Evolutionary conservation across 2,113 vertebrate genomes (phyloP).

Genomic region (Pungitius pungitius): DNA sequence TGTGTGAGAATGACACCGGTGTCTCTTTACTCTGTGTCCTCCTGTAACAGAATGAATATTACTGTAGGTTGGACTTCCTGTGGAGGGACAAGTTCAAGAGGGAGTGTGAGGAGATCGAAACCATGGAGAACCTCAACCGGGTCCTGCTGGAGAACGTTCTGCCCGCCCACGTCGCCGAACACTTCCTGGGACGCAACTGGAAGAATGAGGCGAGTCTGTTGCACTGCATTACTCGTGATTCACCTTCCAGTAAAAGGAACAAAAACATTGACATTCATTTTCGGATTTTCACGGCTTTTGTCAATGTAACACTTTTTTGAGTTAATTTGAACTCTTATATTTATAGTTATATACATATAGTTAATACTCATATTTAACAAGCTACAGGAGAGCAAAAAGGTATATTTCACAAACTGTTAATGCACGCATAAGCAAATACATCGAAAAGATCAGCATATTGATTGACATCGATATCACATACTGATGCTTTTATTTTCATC

Average conservation of each 20-base stretch:
- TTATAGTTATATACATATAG: too few species aligned
- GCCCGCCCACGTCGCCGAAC: slow-evolving; percentile 95
- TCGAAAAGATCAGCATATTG: background rate
- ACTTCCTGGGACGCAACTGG: slow-evolving; percentile 96
- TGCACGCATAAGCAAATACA: background rate
- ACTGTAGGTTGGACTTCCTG: slow-evolving; percentile 99
- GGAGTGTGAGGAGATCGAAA: slow-evolving; percentile 99
- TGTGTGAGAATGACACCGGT: slow-evolving; percentile 70
- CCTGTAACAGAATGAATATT: slow-evolving; percentile 99
- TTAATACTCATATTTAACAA: too few species aligned
- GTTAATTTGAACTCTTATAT: too few species aligned
- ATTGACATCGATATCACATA: background rate
- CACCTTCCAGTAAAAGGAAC: background rate
- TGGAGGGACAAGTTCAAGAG: slow-evolving; percentile 99
- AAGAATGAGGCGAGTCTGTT: slow-evolving; percentile 90
- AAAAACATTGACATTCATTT: too few species aligned
- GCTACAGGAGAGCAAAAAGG: too few species aligned
- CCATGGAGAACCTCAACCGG: slow-evolving; percentile 97
- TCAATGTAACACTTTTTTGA: too few species aligned
- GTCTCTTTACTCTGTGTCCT: slow-evolving; percentile 98
- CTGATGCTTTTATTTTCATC: slow-evolving; percentile 7
- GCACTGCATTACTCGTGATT: background rate
- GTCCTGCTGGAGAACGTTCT: slow-evolving; percentile 97
- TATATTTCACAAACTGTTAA: too few species aligned
- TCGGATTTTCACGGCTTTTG: too few species aligned